Conservation (phyloP, 2,888 invertebrate species). For the Perithous albicinctus region DNA sequence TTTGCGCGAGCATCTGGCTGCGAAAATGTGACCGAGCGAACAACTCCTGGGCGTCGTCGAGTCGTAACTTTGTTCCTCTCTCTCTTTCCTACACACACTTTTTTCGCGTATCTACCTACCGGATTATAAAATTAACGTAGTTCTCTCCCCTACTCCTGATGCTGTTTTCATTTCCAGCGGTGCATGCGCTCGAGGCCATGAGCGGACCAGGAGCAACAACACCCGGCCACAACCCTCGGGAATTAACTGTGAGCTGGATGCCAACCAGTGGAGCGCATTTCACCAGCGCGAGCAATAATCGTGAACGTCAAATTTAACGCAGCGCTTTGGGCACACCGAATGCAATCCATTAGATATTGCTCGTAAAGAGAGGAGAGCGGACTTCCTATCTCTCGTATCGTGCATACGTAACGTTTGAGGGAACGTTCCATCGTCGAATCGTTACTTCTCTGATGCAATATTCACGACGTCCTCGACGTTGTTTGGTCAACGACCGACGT, state of each 20-base stretch:
- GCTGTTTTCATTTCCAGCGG: slow-evolving; percentile 44
- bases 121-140: slow-evolving; percentile 83
- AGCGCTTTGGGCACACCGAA: slow-evolving; percentile 75
- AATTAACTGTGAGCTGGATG: slow-evolving; percentile 55
- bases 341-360: slow-evolving; percentile 85
- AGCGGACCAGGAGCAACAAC: slow-evolving; percentile 50
- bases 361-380: slow-evolving; percentile 79
- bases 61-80: slow-evolving; percentile 69
- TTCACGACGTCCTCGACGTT: slow-evolving; percentile 41
- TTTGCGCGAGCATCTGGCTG: slow-evolving; percentile 76
- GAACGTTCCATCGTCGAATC: slow-evolving; percentile 51
- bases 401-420: slow-evolving; percentile 64
- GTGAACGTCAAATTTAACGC: slow-evolving; percentile 85
- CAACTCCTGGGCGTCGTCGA: slow-evolving; percentile 65
- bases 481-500: slow-evolving; percentile 58
- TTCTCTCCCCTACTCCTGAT: slow-evolving; percentile 29
- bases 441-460: slow-evolving; percentile 18
- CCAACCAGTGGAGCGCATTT: slow-evolving; percentile 22
- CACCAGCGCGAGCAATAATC: slow-evolving; percentile 79
- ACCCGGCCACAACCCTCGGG: slow-evolving; percentile 58
- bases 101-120: slow-evolving; percentile 36
- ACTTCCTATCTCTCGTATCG: slow-evolving; percentile 79
- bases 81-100: neutral
- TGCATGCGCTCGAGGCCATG: slow-evolving; percentile 46
- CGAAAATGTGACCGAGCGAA: slow-evolving; percentile 68